A percentile compares a stretch with the other conserved stretches of the same genome.
Evolutionary conservation across 2,797 vertebrate genomes (phyloP).

Genomic region (Leptodactylus fallax): DNA sequence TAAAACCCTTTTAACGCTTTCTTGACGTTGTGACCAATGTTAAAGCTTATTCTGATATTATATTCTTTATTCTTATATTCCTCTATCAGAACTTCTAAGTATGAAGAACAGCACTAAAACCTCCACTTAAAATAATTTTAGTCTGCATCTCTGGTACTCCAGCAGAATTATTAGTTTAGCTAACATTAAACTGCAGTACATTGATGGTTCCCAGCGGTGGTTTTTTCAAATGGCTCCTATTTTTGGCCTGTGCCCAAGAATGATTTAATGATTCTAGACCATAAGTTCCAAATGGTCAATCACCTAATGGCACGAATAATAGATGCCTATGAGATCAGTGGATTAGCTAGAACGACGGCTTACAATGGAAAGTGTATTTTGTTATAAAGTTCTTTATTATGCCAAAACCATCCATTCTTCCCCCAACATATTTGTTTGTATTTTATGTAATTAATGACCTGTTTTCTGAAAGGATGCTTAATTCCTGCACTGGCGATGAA

Average conservation of each 20-base stretch:
- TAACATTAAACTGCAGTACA: slow-evolving; percentile 61
- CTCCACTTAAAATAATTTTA: slow-evolving; percentile 61
- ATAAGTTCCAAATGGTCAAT: slow-evolving; percentile 63
- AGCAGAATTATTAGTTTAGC: slow-evolving; percentile 60
- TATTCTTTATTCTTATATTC: slow-evolving; percentile 5
- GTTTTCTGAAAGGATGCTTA: slow-evolving; percentile 47
- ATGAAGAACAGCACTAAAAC: slow-evolving; percentile 38
- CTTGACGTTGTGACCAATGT: neutral
- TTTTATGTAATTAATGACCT: slow-evolving; percentile 27
- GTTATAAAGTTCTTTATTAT: slow-evolving; percentile 50
- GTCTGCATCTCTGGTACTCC: slow-evolving; percentile 34
- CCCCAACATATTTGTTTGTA: slow-evolving; percentile 52
- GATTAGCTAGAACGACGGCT: slow-evolving; percentile 43
- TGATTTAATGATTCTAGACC: slow-evolving; percentile 60
- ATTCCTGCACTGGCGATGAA: slow-evolving; percentile 29
- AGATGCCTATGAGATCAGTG: slow-evolving; percentile 58
- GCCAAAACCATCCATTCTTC: slow-evolving; percentile 18
- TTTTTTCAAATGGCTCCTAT: slow-evolving; percentile 61
- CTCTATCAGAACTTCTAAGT: slow-evolving; percentile 25
- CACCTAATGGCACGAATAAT: slow-evolving; percentile 63
- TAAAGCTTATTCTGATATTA: slow-evolving; percentile 4
- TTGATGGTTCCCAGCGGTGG: slow-evolving; percentile 58
- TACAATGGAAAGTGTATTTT: slow-evolving; percentile 49
- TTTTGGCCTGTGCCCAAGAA: slow-evolving; percentile 60
- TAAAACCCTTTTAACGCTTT: neutral